A percentile compares a stretch with the other conserved stretches of the same genome.
Conservation (phyloP, 2,888 invertebrate genomes). For the Melieria omissa region DNA sequence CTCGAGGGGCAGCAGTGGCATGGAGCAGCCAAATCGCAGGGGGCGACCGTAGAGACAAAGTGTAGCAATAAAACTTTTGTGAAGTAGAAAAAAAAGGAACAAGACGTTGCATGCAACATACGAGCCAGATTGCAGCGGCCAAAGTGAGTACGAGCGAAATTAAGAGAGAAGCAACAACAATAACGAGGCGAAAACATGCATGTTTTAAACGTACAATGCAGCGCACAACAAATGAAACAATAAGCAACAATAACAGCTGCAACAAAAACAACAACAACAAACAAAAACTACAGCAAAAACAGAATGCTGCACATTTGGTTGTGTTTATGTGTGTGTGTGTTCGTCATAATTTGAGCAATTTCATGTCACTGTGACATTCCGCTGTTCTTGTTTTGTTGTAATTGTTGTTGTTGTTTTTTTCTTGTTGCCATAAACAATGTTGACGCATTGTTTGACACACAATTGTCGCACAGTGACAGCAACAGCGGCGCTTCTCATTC, state of each 20-base stretch:
- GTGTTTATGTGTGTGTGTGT: slow-evolving; percentile 10
- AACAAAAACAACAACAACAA: slow-evolving; percentile 9
- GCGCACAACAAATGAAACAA: too few species aligned
- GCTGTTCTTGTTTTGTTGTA: slow-evolving; percentile 25
- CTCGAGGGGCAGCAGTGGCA: too few species aligned
- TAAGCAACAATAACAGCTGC: background rate
- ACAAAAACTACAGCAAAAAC: slow-evolving; percentile 12
- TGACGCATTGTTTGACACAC: slow-evolving; percentile 37
- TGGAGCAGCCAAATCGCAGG: too few species aligned
- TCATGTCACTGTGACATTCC: slow-evolving; percentile 52
- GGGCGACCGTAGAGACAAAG: too few species aligned
- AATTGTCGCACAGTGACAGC: slow-evolving; percentile 22
- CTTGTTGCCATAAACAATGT: slow-evolving; percentile 44
- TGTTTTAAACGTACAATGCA: too few species aligned
- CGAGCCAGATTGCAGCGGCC: background rate
- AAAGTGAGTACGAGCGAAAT: slow-evolving; percentile 12
- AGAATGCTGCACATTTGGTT: slow-evolving; percentile 19
- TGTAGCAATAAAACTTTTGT: too few species aligned
- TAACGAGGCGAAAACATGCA: background rate
- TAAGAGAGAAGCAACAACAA: slow-evolving; percentile 3
- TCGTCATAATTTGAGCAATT: slow-evolving; percentile 57
- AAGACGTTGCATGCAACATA: slow-evolving; percentile 19
- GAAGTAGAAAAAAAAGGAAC: background rate
- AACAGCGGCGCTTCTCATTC: background rate
- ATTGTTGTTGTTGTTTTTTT: slow-evolving; percentile 29